Evolutionary conservation across 2,797 vertebrate species (phyloP).

Genomic region (Microcaecilia unicolor): DNA sequence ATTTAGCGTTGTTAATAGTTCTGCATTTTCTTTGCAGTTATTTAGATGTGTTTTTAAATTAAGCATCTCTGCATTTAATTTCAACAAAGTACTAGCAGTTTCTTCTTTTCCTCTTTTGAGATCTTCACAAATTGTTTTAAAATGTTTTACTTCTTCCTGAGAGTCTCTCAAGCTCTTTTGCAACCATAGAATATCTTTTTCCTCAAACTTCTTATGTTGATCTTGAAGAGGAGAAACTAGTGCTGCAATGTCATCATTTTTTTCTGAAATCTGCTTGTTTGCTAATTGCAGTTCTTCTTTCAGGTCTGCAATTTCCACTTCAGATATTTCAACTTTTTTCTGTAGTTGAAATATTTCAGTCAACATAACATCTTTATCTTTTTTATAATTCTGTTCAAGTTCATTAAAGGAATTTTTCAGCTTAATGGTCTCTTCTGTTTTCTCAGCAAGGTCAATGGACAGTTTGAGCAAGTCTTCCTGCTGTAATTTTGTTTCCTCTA

Average conservation of each 20-base stretch:
- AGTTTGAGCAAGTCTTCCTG: slow-evolving; percentile 42
- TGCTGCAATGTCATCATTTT: slow-evolving; percentile 37
- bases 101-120: slow-evolving; percentile 48
- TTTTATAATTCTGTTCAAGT: slow-evolving; percentile 22
- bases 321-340: slow-evolving; percentile 22
- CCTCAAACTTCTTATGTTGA: slow-evolving; percentile 30
- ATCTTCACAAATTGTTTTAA: slow-evolving; percentile 40
- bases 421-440: slow-evolving; percentile 25
- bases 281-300: slow-evolving; percentile 37
- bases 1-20: slow-evolving; percentile 16
- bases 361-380: slow-evolving; percentile 21
- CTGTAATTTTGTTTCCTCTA: slow-evolving; percentile 22
- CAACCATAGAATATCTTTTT: slow-evolving; percentile 23
- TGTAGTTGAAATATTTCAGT: slow-evolving; percentile 23
- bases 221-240: slow-evolving; percentile 24
- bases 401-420: slow-evolving; percentile 14
- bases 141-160: slow-evolving; percentile 24
- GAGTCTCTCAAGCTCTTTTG: slow-evolving; percentile 8
- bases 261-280: slow-evolving; percentile 32
- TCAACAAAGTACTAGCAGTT: slow-evolving; percentile 21
- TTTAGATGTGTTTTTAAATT: slow-evolving; percentile 31
- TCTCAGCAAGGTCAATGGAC: slow-evolving; percentile 20
- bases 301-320: slow-evolving; percentile 28
- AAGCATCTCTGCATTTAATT: slow-evolving; percentile 38
- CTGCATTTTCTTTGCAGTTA: slow-evolving; percentile 35